phyloP scores from a whole-genome alignment of 2,113 vertebrate genomes.

The Zosterops pallidus region DNA sequence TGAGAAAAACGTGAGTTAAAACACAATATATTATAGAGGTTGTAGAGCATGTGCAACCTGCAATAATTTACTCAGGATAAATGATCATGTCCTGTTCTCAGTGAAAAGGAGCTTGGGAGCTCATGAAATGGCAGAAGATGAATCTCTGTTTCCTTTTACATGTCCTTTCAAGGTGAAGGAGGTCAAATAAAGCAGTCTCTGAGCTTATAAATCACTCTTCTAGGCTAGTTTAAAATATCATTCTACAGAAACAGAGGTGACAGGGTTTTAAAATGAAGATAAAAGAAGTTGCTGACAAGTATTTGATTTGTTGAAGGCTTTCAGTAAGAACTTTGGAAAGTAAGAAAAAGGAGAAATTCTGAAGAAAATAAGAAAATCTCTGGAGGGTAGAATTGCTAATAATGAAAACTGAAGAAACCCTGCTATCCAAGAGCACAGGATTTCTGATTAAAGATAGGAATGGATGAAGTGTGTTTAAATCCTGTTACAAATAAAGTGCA shows the following conservation, averaged over 20 bases:
- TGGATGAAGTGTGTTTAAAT: background rate
- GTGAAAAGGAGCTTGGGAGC: background rate
- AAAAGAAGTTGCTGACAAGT: conserved; percentile 47
- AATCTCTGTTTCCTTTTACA: conserved; percentile 43
- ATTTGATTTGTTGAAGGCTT: conserved; percentile 45
- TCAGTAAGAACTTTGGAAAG: background rate
- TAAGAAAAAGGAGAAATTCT: background rate
- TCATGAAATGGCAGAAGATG: conserved; percentile 19
- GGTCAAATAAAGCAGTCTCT: conserved; percentile 40
- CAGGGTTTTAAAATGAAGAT: conserved; percentile 52
- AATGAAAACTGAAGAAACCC: background rate
- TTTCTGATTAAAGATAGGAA: background rate
- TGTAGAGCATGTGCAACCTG: background rate
- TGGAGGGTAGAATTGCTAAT: background rate
- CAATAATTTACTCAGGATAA: conserved; percentile 36
- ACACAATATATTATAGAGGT: background rate
- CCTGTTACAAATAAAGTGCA: background rate
- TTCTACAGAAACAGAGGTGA: conserved; percentile 32
- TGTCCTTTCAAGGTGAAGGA: conserved; percentile 60
- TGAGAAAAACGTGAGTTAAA: background rate
- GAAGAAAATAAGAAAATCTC: background rate
- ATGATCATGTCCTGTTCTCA: background rate
- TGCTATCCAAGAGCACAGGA: background rate
- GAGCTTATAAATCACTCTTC: conserved; percentile 51
- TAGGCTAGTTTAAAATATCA: conserved; percentile 34